phyloP scores from a whole-genome alignment of 2,888 invertebrate genomes.

The Pristionchus entomophagus region DNA sequence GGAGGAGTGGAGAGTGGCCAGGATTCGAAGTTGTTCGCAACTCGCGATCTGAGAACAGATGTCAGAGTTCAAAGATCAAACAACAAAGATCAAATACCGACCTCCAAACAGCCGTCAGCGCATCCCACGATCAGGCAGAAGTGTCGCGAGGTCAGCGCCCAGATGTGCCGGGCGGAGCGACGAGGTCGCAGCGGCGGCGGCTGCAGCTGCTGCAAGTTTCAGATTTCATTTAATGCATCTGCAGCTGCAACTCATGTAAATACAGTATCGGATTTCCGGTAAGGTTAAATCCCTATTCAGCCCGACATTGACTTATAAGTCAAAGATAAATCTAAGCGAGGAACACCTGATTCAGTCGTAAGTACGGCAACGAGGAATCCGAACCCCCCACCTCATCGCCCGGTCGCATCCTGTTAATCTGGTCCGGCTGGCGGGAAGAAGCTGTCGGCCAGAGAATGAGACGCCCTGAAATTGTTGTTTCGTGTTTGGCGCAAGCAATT shows the following conservation, averaged over 20 bases:
- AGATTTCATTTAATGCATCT: no score
- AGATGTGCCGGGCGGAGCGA: slow-evolving; percentile 49
- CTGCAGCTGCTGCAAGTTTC: slow-evolving; percentile 48
- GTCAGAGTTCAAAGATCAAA: slow-evolving; percentile 4
- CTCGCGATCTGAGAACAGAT: slow-evolving; percentile 16
- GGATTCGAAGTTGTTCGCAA: slow-evolving; percentile 24
- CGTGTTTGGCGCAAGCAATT: background rate
- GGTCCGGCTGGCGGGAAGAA: background rate
- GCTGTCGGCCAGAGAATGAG: background rate
- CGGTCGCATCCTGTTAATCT: background rate
- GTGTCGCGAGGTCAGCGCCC: slow-evolving; percentile 58
- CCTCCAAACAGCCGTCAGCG: slow-evolving; percentile 68
- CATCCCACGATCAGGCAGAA: slow-evolving; percentile 63
- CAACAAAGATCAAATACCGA: slow-evolving; percentile 48
- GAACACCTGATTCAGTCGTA: no score
- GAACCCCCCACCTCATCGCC: background rate
- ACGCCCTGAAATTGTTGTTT: background rate
- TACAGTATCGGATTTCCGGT: no score
- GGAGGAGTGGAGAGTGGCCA: slow-evolving; percentile 6
- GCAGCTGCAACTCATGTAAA: no score
- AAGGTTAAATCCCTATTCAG: no score
- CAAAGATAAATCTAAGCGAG: no score
- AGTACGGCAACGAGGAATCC: no score
- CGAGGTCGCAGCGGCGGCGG: background rate
- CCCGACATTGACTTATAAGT: no score